Base-by-base conservation (phyloP, 2,797 vertebrate species). In the Oreochromis mossambicus region DNA sequence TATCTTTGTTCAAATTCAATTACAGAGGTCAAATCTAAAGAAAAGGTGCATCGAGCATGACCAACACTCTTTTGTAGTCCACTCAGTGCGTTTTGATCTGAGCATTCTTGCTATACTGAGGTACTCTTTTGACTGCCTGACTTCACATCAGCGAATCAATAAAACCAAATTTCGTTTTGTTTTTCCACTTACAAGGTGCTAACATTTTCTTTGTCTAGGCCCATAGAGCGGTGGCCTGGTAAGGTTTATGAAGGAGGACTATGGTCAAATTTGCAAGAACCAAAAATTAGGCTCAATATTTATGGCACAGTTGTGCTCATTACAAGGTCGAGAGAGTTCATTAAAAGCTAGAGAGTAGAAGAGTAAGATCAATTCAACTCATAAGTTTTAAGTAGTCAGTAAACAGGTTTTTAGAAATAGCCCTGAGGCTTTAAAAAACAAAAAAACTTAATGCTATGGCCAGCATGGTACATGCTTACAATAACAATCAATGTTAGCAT, bases 1-100 rank as follows among this genome's bases (percentile, higher is more conserved):
- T 80, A 83, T 88, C 86, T 91, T 83, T 78, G 83, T 77, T 87
- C 80, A 87, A 86, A 93, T 92, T 90, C 79, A 90, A 91, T 90
- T 83, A 88, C 78, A 63, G 79, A 88, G 90, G 87, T 89, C 83
- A 89, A 80, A 89, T 66, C 73, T 50, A 83, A 81, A 86, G 82
- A 87, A 81, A 81, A 83, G 80, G 52, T 63, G 63, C 29, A 13
- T n/a, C 34, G 36, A 84, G 75, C 77, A 84, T 4, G 1, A 48
- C 7, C 15, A 9, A 36, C 14, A 15, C 46, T 75, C 54, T 21
- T 86, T 87, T 90, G 81, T 85, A 29, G 46, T 77, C 51, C 2
- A 78, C 73, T 79, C 52, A 15, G 6, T 84, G 50, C 10, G 3
- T 66, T 86, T 75, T 77, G 50, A 81, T 87, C 50, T 4, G 52